Percentiles rank a stretch among this genome's conserved stretches.
phyloP scores from a whole-genome alignment of 2,888 invertebrate species.

The Harpalus rufipes region DNA sequence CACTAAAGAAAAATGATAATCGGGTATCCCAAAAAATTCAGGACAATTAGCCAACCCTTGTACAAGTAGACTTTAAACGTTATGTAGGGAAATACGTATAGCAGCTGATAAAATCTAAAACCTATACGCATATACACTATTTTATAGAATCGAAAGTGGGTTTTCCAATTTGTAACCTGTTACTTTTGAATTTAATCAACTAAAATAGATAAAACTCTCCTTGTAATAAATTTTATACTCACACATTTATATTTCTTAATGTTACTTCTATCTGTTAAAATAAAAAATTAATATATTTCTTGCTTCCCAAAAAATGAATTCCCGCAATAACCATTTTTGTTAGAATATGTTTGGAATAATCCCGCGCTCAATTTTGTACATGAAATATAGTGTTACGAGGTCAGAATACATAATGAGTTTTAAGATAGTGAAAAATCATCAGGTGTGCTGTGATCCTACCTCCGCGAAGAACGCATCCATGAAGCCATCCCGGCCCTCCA shows the following conservation, averaged over 20 bases:
- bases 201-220: neutral
- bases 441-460: constrained; percentile 80
- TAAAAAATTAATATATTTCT: neutral
- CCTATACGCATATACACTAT: neutral
- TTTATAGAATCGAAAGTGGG: neutral
- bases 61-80: neutral
- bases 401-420: constrained; percentile 38
- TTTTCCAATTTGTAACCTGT: neutral
- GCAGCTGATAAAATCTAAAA: neutral
- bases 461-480: constrained; percentile 99
- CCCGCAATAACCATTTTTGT: neutral
- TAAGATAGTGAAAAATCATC: constrained; percentile 35
- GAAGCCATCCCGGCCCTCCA: constrained; percentile 94
- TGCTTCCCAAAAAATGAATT: neutral
- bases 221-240: neutral
- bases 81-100: neutral
- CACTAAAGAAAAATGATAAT: too few species aligned
- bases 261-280: neutral
- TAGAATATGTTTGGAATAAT: constrained; percentile 4
- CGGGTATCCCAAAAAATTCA: too few species aligned
- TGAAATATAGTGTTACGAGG: constrained; percentile 48
- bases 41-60: too few species aligned
- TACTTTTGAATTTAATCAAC: neutral
- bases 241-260: neutral
- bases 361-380: constrained; percentile 21